Conservation (phyloP, 2,888 invertebrate genomes). For the Omphaloscelis lunosa region DNA sequence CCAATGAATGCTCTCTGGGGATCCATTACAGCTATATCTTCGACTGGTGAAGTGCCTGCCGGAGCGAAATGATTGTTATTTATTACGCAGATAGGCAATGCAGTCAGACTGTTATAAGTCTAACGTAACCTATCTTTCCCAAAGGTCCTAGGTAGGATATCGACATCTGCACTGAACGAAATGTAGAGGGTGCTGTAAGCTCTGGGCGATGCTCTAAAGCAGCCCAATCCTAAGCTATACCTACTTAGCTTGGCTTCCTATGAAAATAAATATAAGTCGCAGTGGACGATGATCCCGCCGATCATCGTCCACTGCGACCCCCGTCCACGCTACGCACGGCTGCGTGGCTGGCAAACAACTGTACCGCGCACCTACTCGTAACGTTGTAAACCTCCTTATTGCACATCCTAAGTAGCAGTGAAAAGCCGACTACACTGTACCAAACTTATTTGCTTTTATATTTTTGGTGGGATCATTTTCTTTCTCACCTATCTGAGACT, state of each 20-base stretch:
- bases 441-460: background rate
- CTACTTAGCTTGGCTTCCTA: background rate
- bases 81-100: background rate
- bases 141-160: background rate
- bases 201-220: background rate
- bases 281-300: no score
- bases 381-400: background rate
- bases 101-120: background rate
- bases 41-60: background rate
- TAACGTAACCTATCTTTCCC: background rate
- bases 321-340: background rate
- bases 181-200: background rate
- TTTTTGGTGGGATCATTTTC: background rate
- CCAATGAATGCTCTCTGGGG: slow-evolving; percentile 10
- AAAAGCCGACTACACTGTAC: background rate
- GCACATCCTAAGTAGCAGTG: background rate
- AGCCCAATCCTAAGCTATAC: background rate
- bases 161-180: background rate
- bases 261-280: no score
- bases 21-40: slow-evolving; percentile 7
- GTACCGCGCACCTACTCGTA: background rate
- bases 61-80: slow-evolving; percentile 2
- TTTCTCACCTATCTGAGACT: no score
- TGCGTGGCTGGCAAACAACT: background rate
- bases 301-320: no score